Evolutionary conservation across 2,113 vertebrate species (phyloP), one percentile per base, ranked within the genome.

Genomic region (Zeus faber): DNA sequence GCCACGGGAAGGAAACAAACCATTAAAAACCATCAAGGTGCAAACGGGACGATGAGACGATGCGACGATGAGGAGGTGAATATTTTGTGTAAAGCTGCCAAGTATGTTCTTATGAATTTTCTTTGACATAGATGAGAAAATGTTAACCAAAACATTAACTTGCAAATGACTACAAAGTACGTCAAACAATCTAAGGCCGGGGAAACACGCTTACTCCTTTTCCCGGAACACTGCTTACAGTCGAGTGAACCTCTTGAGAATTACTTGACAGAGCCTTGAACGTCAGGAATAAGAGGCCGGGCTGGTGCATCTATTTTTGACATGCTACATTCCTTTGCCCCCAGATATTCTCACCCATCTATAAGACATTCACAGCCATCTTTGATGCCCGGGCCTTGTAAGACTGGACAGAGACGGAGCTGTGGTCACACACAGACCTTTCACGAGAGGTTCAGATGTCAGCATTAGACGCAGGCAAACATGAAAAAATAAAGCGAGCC

Each of bases 291-390:
- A 83, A 77, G 76, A 77, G 6, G 14, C 58, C 52, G 41, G 45
- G 58, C 49, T 61, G 65, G 73, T 62, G 68, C 57, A 73, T 87
- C 87, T 89, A 87, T 89, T 89, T 89, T 86, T 89, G 83, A 89
- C 86, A 80, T 87, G 85, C 72, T 73, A 88, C 86, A 91, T 91
- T 90, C 88, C 85, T 85, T 86, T 77, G 33, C 77, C 65, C 54
- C 72, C 60, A 88, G 78, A 86, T 88, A 83, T 88, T 91, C 87
- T 88, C 87, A 80, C 88, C 84, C 83, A 80, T 86, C 81, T 87
- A 88, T 88, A 89, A 88, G 85, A 89, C 84, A 87, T 90, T 86
- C 89, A 84, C 84, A 79, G 67, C 67, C 74, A 89, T 86, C 87
- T 90, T 91, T 90, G 89, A 90, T 90, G 87, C 76, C 64, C 14